Base-by-base conservation (phyloP, 2,888 invertebrate species). In the Drosophila affinis region DNA sequence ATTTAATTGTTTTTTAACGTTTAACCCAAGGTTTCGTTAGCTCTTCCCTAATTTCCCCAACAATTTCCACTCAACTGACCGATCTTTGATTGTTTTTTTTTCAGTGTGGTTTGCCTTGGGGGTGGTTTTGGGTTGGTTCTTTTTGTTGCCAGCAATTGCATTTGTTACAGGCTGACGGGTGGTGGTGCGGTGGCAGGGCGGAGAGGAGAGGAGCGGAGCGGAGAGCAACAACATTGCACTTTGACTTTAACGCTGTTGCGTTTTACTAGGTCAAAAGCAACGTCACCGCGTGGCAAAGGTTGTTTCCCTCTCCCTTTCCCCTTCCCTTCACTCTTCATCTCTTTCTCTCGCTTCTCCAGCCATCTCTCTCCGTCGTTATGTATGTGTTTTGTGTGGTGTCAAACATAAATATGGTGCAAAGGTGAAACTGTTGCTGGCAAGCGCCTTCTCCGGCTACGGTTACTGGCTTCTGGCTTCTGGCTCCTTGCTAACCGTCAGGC, bases 181-280 rank as follows among this genome's bases (percentile, higher is more conserved):
- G 14, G 14, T 6, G 39, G 39, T 12, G 12, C 12, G 4, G 34
- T 12, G 18, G 18, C 44, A 61, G 21, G 27, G 27, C 27, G 27
- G 47, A 9, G n/a, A 51, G 34, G 29, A 29, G 9, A 9, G 29
- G 29, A 61, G 29, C 58, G 45, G 47, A 32, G 72, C 24, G 51
- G 55, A 53, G 34, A 47, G 46, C 48, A 74, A 59, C 62, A 73
- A 32, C 70, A 72, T 76, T 75, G 84, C 81, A 84, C 84, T 88
- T 87, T 84, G 83, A 84, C 88, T 88, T 88, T 84, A 87, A 84
- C 68, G 79, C 79, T 88, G 87, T 87, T 88, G 88, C 85, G 72
- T 84, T 86, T 87, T 84, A 84, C 83, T 84, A 84, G 83, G 83
- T 84, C 83, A 84, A 84, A 87, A 81, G 79, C 84, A 81, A 87